Evolutionary conservation across 2,797 vertebrate species (phyloP).

Genomic region (Clamator glandarius): DNA sequence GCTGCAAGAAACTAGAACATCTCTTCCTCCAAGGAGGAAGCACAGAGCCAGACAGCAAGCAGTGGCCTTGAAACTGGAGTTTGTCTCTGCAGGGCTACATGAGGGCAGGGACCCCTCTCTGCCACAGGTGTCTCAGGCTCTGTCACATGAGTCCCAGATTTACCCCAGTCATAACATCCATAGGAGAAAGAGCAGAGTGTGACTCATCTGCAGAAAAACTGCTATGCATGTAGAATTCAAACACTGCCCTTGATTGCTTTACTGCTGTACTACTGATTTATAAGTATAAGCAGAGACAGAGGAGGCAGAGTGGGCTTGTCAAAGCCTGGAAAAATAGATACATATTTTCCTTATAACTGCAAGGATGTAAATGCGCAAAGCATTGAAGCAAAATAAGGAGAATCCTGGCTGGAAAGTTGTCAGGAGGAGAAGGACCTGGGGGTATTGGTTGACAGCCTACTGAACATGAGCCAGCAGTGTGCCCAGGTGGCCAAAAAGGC

Average conservation of each 20-base stretch:
- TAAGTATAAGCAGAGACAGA: background rate
- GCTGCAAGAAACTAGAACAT: background rate
- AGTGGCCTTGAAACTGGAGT: background rate
- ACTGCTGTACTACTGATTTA: background rate
- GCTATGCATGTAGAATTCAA: background rate
- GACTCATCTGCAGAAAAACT: rapidly evolving
- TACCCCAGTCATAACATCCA: background rate
- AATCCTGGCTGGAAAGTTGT: too few relatives aligned
- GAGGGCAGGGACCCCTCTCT: rapidly evolving
- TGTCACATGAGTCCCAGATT: background rate
- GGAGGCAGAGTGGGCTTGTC: background rate
- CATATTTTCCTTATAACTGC: background rate
- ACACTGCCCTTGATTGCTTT: background rate
- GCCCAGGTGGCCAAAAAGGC: too few relatives aligned
- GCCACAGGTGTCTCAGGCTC: rapidly evolving
- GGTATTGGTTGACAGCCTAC: too few relatives aligned
- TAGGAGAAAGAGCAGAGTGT: background rate
- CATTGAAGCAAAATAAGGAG: background rate
- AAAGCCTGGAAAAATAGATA: background rate
- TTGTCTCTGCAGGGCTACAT: background rate
- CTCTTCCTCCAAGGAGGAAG: background rate
- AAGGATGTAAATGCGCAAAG: background rate
- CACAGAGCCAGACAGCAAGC: background rate
- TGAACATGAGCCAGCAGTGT: too few relatives aligned
- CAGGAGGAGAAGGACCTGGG: too few relatives aligned